Percentiles rank a stretch among this genome's conserved stretches.
These are phyloP conservation scores for Caenorhabditis doughertyi DNA, from an alignment of 2,888 invertebrate genomes.

Conservation along the genomic window DNA sequence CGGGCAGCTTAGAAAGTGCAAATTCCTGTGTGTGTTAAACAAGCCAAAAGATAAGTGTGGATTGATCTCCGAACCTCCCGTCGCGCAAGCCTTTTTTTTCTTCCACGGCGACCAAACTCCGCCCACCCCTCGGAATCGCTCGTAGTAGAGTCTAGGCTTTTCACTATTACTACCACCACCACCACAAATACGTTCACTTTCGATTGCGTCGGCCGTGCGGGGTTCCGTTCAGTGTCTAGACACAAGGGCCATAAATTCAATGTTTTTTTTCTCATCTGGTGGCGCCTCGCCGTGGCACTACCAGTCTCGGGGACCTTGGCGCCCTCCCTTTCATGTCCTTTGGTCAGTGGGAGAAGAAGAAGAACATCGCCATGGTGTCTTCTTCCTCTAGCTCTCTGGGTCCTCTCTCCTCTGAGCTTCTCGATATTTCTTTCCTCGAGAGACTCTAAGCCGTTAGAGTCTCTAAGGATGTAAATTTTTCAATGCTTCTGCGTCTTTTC, in stretches of 20 bases:
- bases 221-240: constrained; percentile 37
- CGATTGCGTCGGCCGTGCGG: too few species aligned
- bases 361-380: not conserved
- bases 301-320: constrained; percentile 58
- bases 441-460: too few species aligned
- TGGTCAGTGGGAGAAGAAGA: not conserved
- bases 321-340: constrained; percentile 1
- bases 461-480: not conserved
- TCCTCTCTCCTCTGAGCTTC: too few species aligned
- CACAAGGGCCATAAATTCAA: constrained; percentile 34
- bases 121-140: not conserved
- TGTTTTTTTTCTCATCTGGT: not conserved
- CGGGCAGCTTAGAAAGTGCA: too few species aligned
- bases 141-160: constrained; percentile 25
- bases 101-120: constrained; percentile 37
- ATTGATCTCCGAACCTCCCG: constrained; percentile 27
- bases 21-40: too few species aligned
- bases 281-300: constrained; percentile 18
- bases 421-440: too few species aligned
- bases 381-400: too few species aligned
- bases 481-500: constrained; percentile 5
- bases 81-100: constrained; percentile 4
- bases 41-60: constrained; percentile 23
- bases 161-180: not conserved
- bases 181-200: too few species aligned